Evolutionary conservation across 1,140 invertebrate genomes (phyloP), one percentile per base, ranked within the genome.

Genomic region (Triops longicaudatus): DNA sequence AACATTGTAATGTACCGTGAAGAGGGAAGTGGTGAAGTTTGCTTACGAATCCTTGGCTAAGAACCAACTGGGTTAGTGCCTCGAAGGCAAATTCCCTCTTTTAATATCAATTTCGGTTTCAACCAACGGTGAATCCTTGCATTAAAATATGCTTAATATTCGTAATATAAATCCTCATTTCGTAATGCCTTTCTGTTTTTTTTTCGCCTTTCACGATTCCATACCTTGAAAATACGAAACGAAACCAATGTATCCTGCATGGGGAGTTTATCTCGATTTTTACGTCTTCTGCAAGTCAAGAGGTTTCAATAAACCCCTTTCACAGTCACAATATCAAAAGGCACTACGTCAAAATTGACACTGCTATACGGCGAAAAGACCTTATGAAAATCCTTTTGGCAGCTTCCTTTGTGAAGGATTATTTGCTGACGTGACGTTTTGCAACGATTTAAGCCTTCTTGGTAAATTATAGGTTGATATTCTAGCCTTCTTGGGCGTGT

Each of bases 381-480:
- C 50, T 63, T 63, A 12, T 63, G 50, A n/a, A 63, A 63, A 63
- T 63, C 50, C 50, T 63, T 37, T 63, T 63, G 50, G 50, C 50
- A 63, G 50, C 50, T 63, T 63, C 50, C 50, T 17, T 63, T 63
- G 14, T 14, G 9, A 6, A 63, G 22, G 3, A 63, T 63, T 22
- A 17, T 63, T 63, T 22, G 50, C 50, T 63, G 50, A 63, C 50
- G 50, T 63, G 50, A n/a, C 50, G 14, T 63, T 63, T 22, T 14
- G 14, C 50, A 22, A 63, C 22, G 17, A 63, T 63, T n/a, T 63
- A 63, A 63, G 50, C 50, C 31, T 37, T 37, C 31, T 37, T 37
- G 31, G 31, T 37, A 2, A 2, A 7, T 37, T 37, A 37, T 37
- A 37, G 31, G 31, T 7, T 7, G 31, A 37, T 37, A 37, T 37